A percentile compares a stretch with the other conserved stretches of the same genome.
Evolutionary conservation across 2,888 invertebrate species (phyloP).

Genomic region (Byasa hedistus): DNA sequence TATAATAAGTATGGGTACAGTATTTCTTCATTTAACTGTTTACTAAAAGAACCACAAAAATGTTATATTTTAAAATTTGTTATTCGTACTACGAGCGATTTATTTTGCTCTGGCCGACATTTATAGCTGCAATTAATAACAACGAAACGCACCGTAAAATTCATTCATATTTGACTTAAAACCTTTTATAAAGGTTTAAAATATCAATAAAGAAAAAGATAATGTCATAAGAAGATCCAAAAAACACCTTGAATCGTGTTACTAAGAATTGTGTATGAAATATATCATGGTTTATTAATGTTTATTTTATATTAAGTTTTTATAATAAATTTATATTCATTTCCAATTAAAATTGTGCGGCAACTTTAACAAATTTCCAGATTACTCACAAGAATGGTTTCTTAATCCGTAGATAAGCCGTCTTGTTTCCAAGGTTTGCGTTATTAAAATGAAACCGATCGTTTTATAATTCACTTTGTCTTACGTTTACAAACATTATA

Average conservation of each 20-base stretch:
- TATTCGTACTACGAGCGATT: neutral
- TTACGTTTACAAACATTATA: neutral
- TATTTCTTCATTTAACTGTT: neutral
- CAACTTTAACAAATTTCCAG: neutral
- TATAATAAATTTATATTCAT: too few relatives aligned
- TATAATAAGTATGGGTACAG: too few relatives aligned
- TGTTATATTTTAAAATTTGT: neutral
- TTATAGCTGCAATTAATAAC: neutral
- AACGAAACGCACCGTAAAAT: neutral
- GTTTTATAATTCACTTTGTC: neutral
- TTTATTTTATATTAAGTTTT: too few relatives aligned
- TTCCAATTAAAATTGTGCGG: neutral
- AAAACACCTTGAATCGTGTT: too few relatives aligned
- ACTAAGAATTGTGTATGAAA: too few relatives aligned
- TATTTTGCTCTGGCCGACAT: neutral
- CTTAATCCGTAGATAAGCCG: constrained; percentile 1
- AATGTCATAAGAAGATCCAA: too few relatives aligned
- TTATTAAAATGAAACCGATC: neutral
- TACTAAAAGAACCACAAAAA: neutral
- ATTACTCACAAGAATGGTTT: neutral
- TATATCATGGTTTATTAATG: too few relatives aligned
- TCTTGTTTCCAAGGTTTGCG: neutral
- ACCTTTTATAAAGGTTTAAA: neutral
- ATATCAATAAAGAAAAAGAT: too few relatives aligned
- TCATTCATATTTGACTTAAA: neutral